Percentiles rank a stretch among this genome's conserved stretches.
These are phyloP conservation scores for Archivesica marissinica DNA, from an alignment of 1,140 invertebrate genomes.

Conservation along the genomic window DNA sequence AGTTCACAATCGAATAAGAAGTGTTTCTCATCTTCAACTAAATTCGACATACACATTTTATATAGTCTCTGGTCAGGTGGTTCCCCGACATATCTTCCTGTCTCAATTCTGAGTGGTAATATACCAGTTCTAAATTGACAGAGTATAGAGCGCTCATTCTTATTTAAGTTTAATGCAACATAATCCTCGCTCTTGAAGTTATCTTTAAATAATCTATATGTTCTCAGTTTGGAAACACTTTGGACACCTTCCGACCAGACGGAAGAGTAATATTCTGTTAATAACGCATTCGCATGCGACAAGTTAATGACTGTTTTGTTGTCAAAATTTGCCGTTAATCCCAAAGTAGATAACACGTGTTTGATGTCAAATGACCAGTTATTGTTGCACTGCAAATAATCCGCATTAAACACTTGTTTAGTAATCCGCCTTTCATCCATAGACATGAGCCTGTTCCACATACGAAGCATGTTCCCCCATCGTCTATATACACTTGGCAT, in stretches of 20 bases:
- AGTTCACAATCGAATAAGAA: too few species aligned
- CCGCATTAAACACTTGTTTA: slow-evolving; percentile 7
- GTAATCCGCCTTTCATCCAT: slow-evolving; percentile 36
- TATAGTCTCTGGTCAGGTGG: too few species aligned
- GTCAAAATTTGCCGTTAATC: neutral
- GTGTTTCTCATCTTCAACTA: too few species aligned
- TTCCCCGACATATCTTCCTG: too few species aligned
- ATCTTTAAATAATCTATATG: too few species aligned
- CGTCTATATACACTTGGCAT: slow-evolving; percentile 37
- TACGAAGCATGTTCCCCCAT: slow-evolving; percentile 39
- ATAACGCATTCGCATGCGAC: neutral
- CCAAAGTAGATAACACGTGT: neutral
- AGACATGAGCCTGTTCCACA: slow-evolving; percentile 44
- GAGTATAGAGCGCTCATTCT: too few species aligned
- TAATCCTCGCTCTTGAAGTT: too few species aligned
- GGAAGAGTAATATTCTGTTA: neutral
- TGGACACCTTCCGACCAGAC: neutral
- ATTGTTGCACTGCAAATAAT: slow-evolving; percentile 1
- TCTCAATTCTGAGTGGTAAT: too few species aligned
- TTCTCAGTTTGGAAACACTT: too few species aligned
- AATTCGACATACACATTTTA: too few species aligned
- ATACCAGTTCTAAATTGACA: too few species aligned
- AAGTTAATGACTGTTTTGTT: neutral
- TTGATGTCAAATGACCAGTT: slow-evolving; percentile 60
- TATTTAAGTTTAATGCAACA: too few species aligned